Evolutionary conservation across 2,888 invertebrate genomes (phyloP), one percentile per base, ranked within the genome.

Genomic region (Holacanthella duospinosa): DNA sequence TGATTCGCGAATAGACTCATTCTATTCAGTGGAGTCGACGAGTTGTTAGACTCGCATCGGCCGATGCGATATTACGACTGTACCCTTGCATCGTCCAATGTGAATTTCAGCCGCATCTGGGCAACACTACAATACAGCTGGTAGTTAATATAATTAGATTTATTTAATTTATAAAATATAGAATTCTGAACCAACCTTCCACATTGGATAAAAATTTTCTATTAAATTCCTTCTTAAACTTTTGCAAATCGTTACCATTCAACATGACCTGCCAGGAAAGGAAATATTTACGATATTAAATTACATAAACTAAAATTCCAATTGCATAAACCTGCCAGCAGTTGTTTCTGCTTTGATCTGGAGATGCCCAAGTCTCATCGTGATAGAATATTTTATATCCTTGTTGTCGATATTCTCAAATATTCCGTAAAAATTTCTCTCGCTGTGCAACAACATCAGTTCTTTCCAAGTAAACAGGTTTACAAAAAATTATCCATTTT

Each of bases 301-400:
- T n/a, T n/a, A n/a, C 16, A 12, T 36, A 16, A 12, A 36, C 36
- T 36, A 36, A 16, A 36, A 36, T 16, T 36, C 36, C 6, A 36
- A 36, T 16, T n/a, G n/a, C n/a, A 53, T 21, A 6, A 6, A 55
- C 27, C 25, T 55, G 55, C 55, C 55, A 55, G 19, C 9, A 3
- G 24, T 26, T 9, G 19, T 55, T 55, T 25, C 55, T 21, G 3
- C 25, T 1, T 25, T 55, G 55, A 21, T 25, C 55, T 25, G 55
- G 55, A 55, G 55, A 55, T 1, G 55, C 55, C 55, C 55, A 55
- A 2, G 55, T 55, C 27, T 55, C 55, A 21, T 55, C 55, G 2
- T 24, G 27, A 24, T 24, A 55, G 24, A 26, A 55, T 3, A 55
- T 55, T 2, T 55, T 2, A 21, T 25, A 25, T 21, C 24, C 24